These are phyloP conservation scores for Callocephalon fimbriatum DNA, from an alignment of 2,113 vertebrate species.

Conservation along the genomic window DNA sequence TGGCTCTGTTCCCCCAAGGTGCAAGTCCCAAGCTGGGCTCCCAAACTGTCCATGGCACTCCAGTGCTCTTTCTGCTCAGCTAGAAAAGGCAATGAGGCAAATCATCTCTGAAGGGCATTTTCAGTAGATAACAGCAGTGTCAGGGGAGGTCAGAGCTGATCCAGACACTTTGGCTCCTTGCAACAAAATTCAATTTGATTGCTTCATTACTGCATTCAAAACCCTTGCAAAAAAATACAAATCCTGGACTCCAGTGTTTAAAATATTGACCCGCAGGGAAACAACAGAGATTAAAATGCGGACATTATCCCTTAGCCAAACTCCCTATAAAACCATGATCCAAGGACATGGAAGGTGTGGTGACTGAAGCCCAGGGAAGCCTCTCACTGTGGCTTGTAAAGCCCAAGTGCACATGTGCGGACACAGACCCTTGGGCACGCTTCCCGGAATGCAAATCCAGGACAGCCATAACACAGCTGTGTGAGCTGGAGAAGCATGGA, in stretches of 20 bases:
- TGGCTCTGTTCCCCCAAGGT: not conserved
- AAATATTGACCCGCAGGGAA: conserved; percentile 43
- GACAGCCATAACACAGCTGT: conserved; percentile 73
- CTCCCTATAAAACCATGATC: conserved; percentile 50
- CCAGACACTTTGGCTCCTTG: conserved; percentile 52
- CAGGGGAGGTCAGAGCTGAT: conserved; percentile 32
- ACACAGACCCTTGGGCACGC: conserved; percentile 47
- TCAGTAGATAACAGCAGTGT: not conserved
- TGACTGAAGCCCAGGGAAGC: conserved; percentile 61
- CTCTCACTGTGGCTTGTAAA: conserved; percentile 61
- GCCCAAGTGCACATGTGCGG: conserved; percentile 54
- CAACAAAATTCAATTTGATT: conserved; percentile 28
- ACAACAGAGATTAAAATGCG: conserved; percentile 59
- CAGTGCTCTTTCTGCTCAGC: not conserved
- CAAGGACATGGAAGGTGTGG: conserved; percentile 70
- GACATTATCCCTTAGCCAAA: conserved; percentile 69
- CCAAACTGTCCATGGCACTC: not conserved
- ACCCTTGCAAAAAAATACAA: not conserved
- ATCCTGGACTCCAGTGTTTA: not conserved
- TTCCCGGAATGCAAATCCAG: conserved; percentile 72
- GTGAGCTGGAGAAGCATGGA: conserved; percentile 60
- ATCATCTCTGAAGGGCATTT: not conserved
- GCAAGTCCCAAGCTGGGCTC: not conserved
- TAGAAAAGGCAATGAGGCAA: not conserved
- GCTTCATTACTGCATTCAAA: conserved; percentile 41